Evolutionary conservation across 23 tunicate species (phyloP), one percentile per base, ranked within the genome.

Genomic region (Trididemnum miniatum): DNA sequence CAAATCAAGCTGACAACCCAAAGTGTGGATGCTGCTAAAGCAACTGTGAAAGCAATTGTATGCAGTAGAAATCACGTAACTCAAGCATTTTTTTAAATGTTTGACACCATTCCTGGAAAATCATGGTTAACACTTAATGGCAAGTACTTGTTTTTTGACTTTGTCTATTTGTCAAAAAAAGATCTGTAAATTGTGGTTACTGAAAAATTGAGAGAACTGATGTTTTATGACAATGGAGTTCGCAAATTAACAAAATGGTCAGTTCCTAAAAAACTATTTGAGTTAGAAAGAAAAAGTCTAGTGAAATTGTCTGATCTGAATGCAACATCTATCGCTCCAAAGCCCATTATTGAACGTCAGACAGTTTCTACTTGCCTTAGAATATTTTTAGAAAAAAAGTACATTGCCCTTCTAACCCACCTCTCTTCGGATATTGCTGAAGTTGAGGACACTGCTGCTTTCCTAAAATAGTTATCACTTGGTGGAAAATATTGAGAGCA

Each of bases 51-150:
- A 73, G 79, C 79, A 7, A 73, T 73, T 37, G 25, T 73, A 38
- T 73, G 79, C 12, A 59, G 38, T 40, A 59, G 79, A 37, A 73
- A 73, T 73, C 57, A 59, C 7, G 32, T 38, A 9, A 73, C 37
- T 22, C 59, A 73, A 24, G 79, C 57, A 37, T 73, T 73, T 73
- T 73, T 73, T 24, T 9, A 73, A 73, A 38, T 73, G 59, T 39
- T 9, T 27, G 31, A 38, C 28, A 73, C 79, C 15, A 59, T 73
- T 73, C 59, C 59, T 9, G 31, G 59, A 73, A 73, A 73, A 24
- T 29, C 79, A 38, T 73, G 59, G 79, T 26, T 73, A 39, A 39
- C 79, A 9, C 59, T 38, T 20, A 29, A 38, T 73, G 79, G 79
- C 9, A 73, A 22, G 57, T 73, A 38, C 38, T 73, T 73, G 59